phyloP scores from a whole-genome alignment of 1,140 invertebrate species.

The Leucophenga varia region DNA sequence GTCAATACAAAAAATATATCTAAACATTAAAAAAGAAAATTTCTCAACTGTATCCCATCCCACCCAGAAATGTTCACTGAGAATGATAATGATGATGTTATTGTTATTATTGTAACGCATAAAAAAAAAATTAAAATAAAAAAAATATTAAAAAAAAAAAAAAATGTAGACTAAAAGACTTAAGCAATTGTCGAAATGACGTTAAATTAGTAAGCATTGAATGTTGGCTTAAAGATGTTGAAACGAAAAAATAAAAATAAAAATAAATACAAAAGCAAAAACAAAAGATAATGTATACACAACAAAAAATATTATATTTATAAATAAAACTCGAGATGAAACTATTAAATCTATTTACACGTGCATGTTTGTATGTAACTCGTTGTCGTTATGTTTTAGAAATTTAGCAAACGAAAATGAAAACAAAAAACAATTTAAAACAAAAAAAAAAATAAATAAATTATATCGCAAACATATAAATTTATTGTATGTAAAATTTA shows the following conservation, averaged over 20 bases:
- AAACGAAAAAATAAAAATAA: slow-evolving; percentile 22
- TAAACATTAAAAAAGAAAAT: too few species aligned
- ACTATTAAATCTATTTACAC: background rate
- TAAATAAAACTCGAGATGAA: slow-evolving; percentile 6
- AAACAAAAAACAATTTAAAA: slow-evolving; percentile 12
- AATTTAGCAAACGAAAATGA: slow-evolving; percentile 4
- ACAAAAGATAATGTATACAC: slow-evolving; percentile 16
- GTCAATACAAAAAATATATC: too few species aligned
- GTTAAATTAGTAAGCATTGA: slow-evolving; percentile 55
- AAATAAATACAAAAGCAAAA: slow-evolving; percentile 20
- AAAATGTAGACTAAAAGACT: slow-evolving; percentile 55
- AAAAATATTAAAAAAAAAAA: slow-evolving; percentile 11
- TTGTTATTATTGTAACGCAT: too few species aligned
- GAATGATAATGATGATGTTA: too few species aligned
- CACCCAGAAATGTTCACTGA: too few species aligned
- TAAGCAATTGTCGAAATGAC: slow-evolving; percentile 56
- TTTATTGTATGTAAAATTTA: too few species aligned
- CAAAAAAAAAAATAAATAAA: slow-evolving; percentile 13
- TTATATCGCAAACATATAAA: too few species aligned
- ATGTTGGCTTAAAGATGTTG: slow-evolving; percentile 46
- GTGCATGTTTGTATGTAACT: too few species aligned
- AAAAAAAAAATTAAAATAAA: background rate
- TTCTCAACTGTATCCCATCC: too few species aligned
- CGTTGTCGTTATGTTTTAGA: slow-evolving; percentile 7
- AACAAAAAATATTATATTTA: slow-evolving; percentile 13